These are phyloP conservation scores for Cossypha dichroa DNA, from an alignment of 2,797 vertebrate genomes.

Conservation along the genomic window DNA sequence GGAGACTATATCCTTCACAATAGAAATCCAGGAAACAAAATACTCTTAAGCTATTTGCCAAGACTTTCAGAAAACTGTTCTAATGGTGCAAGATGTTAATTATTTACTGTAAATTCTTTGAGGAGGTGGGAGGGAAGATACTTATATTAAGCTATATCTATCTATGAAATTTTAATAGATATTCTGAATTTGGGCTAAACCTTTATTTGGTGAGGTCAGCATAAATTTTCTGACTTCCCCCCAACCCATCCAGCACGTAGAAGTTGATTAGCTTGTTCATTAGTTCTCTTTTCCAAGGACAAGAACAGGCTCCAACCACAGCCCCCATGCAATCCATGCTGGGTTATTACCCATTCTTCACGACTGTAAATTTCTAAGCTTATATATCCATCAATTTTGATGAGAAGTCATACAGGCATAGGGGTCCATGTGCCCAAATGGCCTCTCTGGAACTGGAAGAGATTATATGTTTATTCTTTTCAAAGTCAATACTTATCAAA, in stretches of 20 bases:
- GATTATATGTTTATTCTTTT: not conserved
- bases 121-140: not conserved
- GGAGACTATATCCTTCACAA: not conserved
- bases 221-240: not conserved
- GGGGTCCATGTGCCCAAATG: not conserved
- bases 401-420: not conserved
- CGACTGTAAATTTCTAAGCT: not conserved
- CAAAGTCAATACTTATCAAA: constrained; percentile 12
- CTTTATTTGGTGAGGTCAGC: not conserved
- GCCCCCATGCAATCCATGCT: not conserved
- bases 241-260: not conserved
- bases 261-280: not conserved
- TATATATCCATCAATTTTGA: not conserved
- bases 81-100: not conserved
- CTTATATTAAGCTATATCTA: not conserved
- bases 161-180: not conserved
- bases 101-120: not conserved
- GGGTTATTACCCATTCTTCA: not conserved
- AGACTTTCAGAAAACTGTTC: not conserved
- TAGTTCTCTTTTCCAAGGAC: not conserved
- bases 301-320: not conserved
- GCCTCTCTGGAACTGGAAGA: not conserved
- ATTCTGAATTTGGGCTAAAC: not conserved
- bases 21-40: not conserved
- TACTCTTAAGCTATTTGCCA: not conserved